These are phyloP conservation scores for Isurus oxyrinchus DNA, from an alignment of 2,113 vertebrate genomes.

Conservation along the genomic window DNA sequence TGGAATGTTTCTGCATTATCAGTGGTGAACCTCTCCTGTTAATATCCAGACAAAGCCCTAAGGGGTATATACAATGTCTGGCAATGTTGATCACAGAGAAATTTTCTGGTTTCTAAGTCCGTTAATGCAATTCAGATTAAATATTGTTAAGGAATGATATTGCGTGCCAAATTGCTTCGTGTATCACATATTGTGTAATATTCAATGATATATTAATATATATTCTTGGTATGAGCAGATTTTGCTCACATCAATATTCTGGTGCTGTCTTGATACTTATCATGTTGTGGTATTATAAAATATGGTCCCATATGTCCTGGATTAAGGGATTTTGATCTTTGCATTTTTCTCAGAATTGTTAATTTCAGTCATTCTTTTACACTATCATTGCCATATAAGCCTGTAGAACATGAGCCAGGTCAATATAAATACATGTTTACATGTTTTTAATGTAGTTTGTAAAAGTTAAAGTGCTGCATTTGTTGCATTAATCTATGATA, in stretches of 20 bases:
- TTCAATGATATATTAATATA: constrained; percentile 23
- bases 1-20: constrained; percentile 16
- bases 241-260: constrained; percentile 6
- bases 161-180: constrained; percentile 24
- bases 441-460: background rate
- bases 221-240: background rate
- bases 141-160: constrained; percentile 3
- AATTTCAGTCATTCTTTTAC: background rate
- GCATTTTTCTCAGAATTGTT: background rate
- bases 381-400: background rate
- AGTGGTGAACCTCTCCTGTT: background rate
- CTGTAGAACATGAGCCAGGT: background rate
- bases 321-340: constrained; percentile 17
- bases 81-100: constrained; percentile 6
- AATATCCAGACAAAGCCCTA: constrained; percentile 10
- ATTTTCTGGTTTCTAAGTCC: constrained; percentile 3
- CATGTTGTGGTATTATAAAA: background rate
- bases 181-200: constrained; percentile 1
- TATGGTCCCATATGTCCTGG: constrained; percentile 21
- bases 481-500: background rate
- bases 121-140: constrained; percentile 15
- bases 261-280: constrained; percentile 17
- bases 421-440: background rate
- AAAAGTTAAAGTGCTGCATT: background rate
- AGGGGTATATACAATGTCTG: constrained; percentile 1